phyloP scores from a whole-genome alignment of 2,888 invertebrate genomes.

The Eupithecia abbreviata region DNA sequence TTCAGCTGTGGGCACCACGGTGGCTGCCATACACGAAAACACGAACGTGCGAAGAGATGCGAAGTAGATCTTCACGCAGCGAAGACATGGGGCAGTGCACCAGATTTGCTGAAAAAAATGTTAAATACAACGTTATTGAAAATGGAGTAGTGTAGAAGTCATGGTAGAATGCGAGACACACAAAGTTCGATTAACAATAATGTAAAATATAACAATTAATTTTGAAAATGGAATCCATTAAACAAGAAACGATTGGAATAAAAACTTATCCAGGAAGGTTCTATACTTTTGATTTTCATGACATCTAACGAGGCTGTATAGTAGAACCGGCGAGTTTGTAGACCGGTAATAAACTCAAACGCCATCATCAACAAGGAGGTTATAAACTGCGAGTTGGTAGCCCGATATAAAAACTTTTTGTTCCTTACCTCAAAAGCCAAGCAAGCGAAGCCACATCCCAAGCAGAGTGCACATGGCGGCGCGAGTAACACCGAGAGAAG shows the following conservation, averaged over 20 bases:
- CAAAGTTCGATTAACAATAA: background rate
- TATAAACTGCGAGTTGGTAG: background rate
- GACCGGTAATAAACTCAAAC: background rate
- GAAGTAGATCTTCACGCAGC: conserved; percentile 87
- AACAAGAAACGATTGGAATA: background rate
- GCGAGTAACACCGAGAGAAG: conserved; percentile 86
- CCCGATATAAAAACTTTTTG: background rate
- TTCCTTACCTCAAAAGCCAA: conserved; percentile 86
- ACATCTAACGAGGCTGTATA: background rate
- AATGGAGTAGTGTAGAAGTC: background rate
- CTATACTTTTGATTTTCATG: background rate
- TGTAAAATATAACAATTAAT: background rate
- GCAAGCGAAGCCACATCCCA: conserved; percentile 88
- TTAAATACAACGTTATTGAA: background rate
- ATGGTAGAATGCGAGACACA: background rate
- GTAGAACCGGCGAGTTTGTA: background rate
- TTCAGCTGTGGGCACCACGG: conserved; percentile 85
- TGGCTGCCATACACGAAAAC: conserved; percentile 83
- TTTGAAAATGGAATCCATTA: background rate
- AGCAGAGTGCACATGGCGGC: conserved; percentile 86
- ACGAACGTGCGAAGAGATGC: conserved; percentile 84
- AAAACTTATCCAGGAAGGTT: background rate
- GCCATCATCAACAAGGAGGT: background rate
- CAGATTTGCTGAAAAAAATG: conserved; percentile 86
- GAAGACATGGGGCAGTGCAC: conserved; percentile 87